Evolutionary conservation across 1,140 invertebrate species (phyloP), one percentile per base, ranked within the genome.

Genomic region (Zaprionus inermis): DNA sequence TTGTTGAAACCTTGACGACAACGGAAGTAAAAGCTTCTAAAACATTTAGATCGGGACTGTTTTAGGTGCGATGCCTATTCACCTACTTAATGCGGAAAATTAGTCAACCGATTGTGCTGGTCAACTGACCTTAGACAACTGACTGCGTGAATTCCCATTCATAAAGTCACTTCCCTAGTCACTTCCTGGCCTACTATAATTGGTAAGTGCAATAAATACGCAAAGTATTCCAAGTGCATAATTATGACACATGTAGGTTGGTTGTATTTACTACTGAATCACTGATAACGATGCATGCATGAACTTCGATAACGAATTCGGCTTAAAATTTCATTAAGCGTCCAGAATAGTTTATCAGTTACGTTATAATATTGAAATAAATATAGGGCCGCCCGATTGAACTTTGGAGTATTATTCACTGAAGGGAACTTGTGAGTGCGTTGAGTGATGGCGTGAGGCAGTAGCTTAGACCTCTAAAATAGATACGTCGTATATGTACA

Each of bases 391-490:
- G 49, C 12, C 6, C 30, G 24, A 46, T 5, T 65, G 80, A 68
- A 89, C 84, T 89, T 89, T 89, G 84, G 58, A 89, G 51, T 51
- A 76, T 89, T 84, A 78, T 76, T 89, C 84, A 89, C 79, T 60
- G 55, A 41, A 16, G 36, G 36, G 10, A 56, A 56, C 20, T n/a
- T 16, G 54, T 56, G 70, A 60, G 55, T 7, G 58, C 12, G 56
- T 22, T 65, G 46, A 71, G 57, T 32, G 64, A 57, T 67, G 82
- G 79, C 81, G 52, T 72, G 52, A 56, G 51, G 67, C 56, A 32
- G 20, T 14, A 18, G 22, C 55, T 76, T 60, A 61, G 49, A 22
- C 38, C 41, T 10, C 44, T 5, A 12, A 49, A 49, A 22, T 49
- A 49, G 44, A 49, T 44, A 44, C n/a, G 44, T 75, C n/a, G 58